Evolutionary conservation across 2,888 invertebrate genomes (phyloP).

Genomic region (Argynnis bischoffii): DNA sequence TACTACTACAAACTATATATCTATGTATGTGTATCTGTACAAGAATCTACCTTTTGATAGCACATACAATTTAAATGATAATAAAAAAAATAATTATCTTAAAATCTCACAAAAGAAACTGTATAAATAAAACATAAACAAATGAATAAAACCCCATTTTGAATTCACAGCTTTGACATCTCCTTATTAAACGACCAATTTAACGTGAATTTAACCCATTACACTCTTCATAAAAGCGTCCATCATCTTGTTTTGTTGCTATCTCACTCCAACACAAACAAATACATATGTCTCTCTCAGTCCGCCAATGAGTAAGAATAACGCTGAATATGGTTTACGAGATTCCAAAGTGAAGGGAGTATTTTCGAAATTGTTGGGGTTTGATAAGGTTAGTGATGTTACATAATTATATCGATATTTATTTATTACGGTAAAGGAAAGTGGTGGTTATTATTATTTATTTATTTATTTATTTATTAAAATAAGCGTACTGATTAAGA

Average conservation of each 20-base stretch:
- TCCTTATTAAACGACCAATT: constrained; percentile 77
- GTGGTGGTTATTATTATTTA: too few relatives aligned
- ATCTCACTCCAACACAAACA: constrained; percentile 49
- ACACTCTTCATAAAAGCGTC: constrained; percentile 76
- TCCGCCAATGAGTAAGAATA: constrained; percentile 47
- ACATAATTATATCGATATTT: constrained; percentile 39
- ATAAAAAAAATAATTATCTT: constrained; percentile 1
- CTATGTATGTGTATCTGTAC: too few relatives aligned
- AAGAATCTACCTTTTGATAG: too few relatives aligned
- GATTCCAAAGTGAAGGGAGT: constrained; percentile 70
- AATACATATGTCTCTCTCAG: constrained; percentile 47
- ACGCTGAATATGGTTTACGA: constrained; percentile 71
- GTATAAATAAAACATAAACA: constrained; percentile 21
- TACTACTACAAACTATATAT: too few relatives aligned
- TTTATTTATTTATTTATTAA: too few relatives aligned
- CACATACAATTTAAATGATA: too few relatives aligned
- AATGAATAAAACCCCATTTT: constrained; percentile 24
- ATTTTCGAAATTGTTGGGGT: constrained; percentile 69
- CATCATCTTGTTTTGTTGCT: constrained; percentile 74
- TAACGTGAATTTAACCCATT: constrained; percentile 81
- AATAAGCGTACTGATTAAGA: too few relatives aligned
- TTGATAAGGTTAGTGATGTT: constrained; percentile 43
- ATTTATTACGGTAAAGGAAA: neutral
- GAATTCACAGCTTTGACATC: constrained; percentile 22
- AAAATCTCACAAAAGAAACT: neutral